phyloP scores from a whole-genome alignment of 2,888 invertebrate species.

The Heliconius cydno region DNA sequence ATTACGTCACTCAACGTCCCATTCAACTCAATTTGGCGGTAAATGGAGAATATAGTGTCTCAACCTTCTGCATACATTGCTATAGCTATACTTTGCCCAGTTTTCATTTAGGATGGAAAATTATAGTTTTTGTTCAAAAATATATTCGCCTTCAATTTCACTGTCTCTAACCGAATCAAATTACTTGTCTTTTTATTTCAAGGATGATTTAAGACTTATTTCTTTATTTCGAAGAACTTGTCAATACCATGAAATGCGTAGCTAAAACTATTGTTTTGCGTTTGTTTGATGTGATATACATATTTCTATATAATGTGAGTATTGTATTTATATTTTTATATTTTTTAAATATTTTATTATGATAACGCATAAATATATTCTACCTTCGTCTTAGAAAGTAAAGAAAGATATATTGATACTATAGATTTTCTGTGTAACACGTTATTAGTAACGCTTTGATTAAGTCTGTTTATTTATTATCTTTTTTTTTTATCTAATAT shows the following conservation, averaged over 20 bases:
- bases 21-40: not conserved
- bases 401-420: too few relatives aligned
- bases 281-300: not conserved
- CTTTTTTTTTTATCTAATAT: too few relatives aligned
- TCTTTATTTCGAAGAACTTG: constrained; percentile 19
- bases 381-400: too few relatives aligned
- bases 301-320: not conserved
- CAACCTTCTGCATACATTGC: not conserved
- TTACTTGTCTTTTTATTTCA: constrained; percentile 30
- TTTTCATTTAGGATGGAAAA: not conserved
- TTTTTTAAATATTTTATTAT: too few relatives aligned
- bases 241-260: constrained; percentile 34
- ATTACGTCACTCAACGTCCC: not conserved
- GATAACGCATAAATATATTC: too few relatives aligned
- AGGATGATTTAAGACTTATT: constrained; percentile 30
- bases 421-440: too few relatives aligned
- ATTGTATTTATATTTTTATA: not conserved
- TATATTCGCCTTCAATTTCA: constrained; percentile 17
- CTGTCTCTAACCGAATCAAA: constrained; percentile 7
- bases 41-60: not conserved
- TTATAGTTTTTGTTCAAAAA: not conserved
- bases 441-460: too few relatives aligned
- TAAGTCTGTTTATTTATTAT: too few relatives aligned
- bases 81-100: too few relatives aligned
- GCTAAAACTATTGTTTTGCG: constrained; percentile 16